Percentiles rank a stretch among this genome's conserved stretches.
Conservation (phyloP, 2,888 invertebrate species). For the Alloscopus bannaensis region DNA sequence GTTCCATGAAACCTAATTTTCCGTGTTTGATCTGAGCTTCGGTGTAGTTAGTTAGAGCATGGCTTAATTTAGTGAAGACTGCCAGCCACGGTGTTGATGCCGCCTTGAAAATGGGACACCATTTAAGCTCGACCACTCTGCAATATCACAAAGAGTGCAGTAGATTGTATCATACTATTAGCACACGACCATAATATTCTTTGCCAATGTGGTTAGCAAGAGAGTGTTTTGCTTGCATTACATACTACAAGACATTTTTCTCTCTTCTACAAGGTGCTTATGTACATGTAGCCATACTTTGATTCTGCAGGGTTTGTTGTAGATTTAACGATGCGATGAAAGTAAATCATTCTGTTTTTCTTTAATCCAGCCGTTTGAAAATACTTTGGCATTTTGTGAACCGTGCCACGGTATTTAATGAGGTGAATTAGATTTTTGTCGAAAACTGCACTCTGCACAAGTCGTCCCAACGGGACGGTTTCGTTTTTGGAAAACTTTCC, state of each 20-base stretch:
- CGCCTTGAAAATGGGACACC: constrained; percentile 72
- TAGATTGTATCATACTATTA: too few species aligned
- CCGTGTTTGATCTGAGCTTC: constrained; percentile 65
- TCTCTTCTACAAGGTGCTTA: neutral
- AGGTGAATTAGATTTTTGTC: constrained; percentile 30
- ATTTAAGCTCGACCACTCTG: constrained; percentile 59
- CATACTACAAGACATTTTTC: too few species aligned
- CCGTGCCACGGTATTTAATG: neutral
- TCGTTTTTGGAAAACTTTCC: constrained; percentile 3
- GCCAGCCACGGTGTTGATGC: constrained; percentile 71
- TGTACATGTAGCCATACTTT: neutral
- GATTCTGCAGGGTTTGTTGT: constrained; percentile 8
- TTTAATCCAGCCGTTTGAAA: constrained; percentile 13
- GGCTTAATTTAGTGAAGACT: constrained; percentile 61
- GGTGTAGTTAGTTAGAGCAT: constrained; percentile 60
- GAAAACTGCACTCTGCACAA: constrained; percentile 22
- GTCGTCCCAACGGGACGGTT: neutral
- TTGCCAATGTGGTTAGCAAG: neutral
- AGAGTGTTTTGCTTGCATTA: too few species aligned
- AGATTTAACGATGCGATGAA: constrained; percentile 40
- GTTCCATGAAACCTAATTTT: constrained; percentile 66
- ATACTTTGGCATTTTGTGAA: constrained; percentile 23
- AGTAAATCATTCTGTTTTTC: constrained; percentile 47
- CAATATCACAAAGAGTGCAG: neutral
- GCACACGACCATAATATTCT: neutral